These are phyloP conservation scores for Corvus moneduloides DNA, from an alignment of 2,113 vertebrate species.

Conservation along the genomic window DNA sequence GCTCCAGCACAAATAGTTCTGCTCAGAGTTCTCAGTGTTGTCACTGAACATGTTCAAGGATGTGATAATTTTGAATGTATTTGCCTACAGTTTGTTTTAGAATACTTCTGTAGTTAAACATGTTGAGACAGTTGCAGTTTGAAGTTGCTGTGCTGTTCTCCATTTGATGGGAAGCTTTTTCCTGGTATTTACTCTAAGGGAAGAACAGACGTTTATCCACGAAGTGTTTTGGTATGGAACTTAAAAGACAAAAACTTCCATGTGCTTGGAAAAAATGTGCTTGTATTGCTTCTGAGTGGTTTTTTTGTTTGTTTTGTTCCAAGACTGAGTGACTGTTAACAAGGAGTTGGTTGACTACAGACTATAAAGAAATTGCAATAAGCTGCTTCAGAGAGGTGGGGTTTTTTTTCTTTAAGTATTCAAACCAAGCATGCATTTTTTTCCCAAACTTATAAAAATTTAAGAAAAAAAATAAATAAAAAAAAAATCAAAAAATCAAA, in stretches of 20 bases:
- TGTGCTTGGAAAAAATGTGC: not conserved
- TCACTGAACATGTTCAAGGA: not conserved
- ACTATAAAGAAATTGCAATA: not conserved
- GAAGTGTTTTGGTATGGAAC: not conserved
- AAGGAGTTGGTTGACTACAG: not conserved
- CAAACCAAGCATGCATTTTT: not conserved
- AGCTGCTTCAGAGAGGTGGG: not conserved
- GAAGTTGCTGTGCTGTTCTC: not conserved
- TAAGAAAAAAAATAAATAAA: not conserved
- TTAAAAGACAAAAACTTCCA: not conserved
- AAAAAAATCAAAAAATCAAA: not conserved
- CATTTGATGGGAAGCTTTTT: not conserved
- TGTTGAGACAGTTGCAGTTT: slow-evolving; percentile 12
- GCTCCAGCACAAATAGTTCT: not conserved
- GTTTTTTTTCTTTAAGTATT: not conserved
- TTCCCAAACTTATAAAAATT: not conserved
- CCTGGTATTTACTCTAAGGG: not conserved
- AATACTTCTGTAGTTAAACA: not conserved
- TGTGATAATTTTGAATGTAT: not conserved
- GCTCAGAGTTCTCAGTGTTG: not conserved
- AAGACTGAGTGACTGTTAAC: not conserved
- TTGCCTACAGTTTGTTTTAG: slow-evolving; percentile 14
- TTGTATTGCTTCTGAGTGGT: not conserved
- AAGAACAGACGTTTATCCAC: not conserved
- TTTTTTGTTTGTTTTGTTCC: not conserved